A percentile compares a stretch with the other conserved stretches of the same genome.
phyloP scores from a whole-genome alignment of 2,113 vertebrate species.

The Oxyruncus cristatus region DNA sequence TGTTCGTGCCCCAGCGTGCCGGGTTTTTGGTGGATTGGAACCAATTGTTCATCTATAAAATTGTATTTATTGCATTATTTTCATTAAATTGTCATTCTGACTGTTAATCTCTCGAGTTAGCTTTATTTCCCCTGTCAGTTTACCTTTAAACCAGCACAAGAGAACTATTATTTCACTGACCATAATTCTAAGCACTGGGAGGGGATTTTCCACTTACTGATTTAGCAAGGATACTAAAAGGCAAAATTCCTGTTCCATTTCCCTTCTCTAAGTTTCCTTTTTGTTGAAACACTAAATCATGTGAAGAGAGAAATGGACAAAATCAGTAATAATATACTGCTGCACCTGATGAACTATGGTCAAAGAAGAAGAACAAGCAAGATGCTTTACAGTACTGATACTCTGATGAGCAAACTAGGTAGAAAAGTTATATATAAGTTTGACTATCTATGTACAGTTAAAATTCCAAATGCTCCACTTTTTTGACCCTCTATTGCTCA shows the following conservation, averaged over 20 bases:
- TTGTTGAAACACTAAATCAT: background rate
- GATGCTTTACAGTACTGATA: background rate
- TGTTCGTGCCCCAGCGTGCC: no score
- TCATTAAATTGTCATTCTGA: no score
- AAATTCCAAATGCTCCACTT: background rate
- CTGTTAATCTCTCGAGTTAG: no score
- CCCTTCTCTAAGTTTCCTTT: background rate
- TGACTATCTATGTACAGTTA: background rate
- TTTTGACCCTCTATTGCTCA: background rate
- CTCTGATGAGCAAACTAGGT: background rate
- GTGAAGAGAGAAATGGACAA: background rate
- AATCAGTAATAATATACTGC: background rate
- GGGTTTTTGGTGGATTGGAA: no score
- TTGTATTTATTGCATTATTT: no score
- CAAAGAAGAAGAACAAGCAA: background rate
- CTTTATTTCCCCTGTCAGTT: no score
- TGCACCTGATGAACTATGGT: background rate
- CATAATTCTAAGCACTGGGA: background rate
- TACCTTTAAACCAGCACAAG: no score
- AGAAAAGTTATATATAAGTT: background rate
- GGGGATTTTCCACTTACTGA: background rate
- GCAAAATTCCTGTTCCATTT: background rate
- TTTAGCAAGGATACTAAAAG: background rate
- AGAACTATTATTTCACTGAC: background rate
- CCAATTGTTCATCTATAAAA: no score